Percentiles rank a stretch among this genome's conserved stretches.
phyloP scores from a whole-genome alignment of 2,888 invertebrate genomes.

The Drosophila kuntzei region DNA sequence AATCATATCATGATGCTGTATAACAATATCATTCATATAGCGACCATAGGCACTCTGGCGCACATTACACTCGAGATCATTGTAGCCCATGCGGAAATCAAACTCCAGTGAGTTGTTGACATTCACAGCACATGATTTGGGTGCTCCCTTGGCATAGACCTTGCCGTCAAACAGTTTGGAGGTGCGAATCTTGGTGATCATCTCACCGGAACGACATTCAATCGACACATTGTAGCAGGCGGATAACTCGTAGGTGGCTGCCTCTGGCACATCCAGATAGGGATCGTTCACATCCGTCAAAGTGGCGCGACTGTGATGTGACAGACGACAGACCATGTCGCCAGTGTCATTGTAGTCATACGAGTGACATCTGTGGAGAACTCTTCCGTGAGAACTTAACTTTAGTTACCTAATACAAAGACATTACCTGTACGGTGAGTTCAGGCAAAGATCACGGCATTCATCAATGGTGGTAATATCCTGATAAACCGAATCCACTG shows the following conservation, averaged over 20 bases:
- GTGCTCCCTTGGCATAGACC: conserved; percentile 97
- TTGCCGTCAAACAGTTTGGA: conserved; percentile 97
- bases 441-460: conserved; percentile 94
- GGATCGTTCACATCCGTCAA: conserved; percentile 95
- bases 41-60: conserved; percentile 93
- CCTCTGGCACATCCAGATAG: conserved; percentile 95
- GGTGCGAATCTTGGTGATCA: conserved; percentile 96
- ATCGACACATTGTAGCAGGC: conserved; percentile 97
- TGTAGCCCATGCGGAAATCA: conserved; percentile 95
- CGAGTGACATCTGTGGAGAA: conserved; percentile 91
- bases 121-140: conserved; percentile 95
- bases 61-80: conserved; percentile 96
- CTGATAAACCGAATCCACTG: conserved; percentile 96
- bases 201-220: conserved; percentile 95
- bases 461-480: conserved; percentile 94
- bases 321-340: conserved; percentile 95
- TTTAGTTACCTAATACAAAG: not conserved
- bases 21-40: conserved; percentile 96
- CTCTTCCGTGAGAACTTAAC: conserved; percentile 36
- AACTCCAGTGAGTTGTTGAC: conserved; percentile 95
- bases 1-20: conserved; percentile 98
- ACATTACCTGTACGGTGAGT: conserved; percentile 91
- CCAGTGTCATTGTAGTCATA: conserved; percentile 97
- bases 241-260: conserved; percentile 95
- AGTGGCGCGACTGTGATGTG: conserved; percentile 95